Base-by-base conservation (phyloP, 2,113 vertebrate species). In the Oophaga pumilio region DNA sequence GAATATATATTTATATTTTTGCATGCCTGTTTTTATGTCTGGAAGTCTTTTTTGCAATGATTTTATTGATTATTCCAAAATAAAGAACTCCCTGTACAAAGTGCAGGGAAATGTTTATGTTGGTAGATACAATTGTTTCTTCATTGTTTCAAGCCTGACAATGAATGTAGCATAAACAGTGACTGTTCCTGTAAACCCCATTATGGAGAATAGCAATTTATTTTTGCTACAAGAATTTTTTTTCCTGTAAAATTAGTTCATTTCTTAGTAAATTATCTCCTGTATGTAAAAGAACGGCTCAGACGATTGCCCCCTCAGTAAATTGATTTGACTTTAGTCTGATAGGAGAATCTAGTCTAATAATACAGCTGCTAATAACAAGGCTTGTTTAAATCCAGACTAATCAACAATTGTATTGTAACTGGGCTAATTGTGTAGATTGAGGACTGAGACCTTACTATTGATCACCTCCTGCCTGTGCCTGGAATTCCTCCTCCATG, bases 401-500 rank as follows among this genome's bases (percentile, higher is more conserved):
- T 74, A 28, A 74, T 74, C 66, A 69, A 26, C 66, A 71, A 71
- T 71, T 74, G 33, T 43, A 50, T 18, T 50, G 33, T 74, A 49
- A 74, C 50, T 74, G 4, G 1, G 8, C 8, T 22, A 74, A 74
- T 74, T 49, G 71, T 10, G 43, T 73, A 71, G 14, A 14, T 60
- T 79, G 11, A 80, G 53, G 26, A 60, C 53, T 28, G 17, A 26
- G 50, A 26, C 22, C 2, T 50, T 59, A 8, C 53, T 57, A 57
- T 57, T 73, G 82, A 53, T 52, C 66, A 22, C 12, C 62, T 9
- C 66, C 68, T 71, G 49, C 49, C 17, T 56, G 14, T 66, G 50
- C n/a, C 20, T n/a, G 79, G 18, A 62, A 56, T 71, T 74, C 68
- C 26, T 57, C 14, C 53, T 28, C 53, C 20, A 84, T 84, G 82